Base-by-base conservation (phyloP, 2,888 invertebrate species). In the Meandrusa payeni region DNA sequence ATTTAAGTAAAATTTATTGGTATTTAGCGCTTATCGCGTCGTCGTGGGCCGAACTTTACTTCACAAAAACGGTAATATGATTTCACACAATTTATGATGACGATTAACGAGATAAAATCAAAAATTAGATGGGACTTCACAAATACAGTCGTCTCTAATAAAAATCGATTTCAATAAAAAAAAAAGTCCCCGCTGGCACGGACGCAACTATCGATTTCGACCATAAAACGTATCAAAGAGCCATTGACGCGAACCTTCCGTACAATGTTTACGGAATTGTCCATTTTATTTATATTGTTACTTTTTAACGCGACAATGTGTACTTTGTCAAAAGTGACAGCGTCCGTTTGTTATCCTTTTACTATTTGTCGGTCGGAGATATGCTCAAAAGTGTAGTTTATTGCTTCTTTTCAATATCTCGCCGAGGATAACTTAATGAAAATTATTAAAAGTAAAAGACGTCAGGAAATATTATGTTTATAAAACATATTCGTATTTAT, bases 81-180 rank as follows among this genome's bases (percentile, higher is more conserved):
- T 44, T 44, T 44, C 39, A 44, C 23, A 33, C 44, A 39, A 39
- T 44, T 44, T 44, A 44, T 44, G 44, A 39, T 39, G 44, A 44
- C 44, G 39, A 44, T 44, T 39, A 39, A 44, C 44, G 33, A 44
- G 39, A 44, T 44, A 44, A 32, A 39, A 44, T 39, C 39, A 12
- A 44, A 44, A 44, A 39, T 44, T 29, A 38, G 44, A 33, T 23
- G 44, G 37, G 11, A 9, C 42, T 29, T 37, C 42, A 43, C 38
- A 43, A 38, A 43, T 38, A 33, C 38, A 43, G 43, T 38, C 43
- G 38, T 38, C 9, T 33, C 23, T 39, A 33, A 39, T 39, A 44
- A 44, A 44, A 39, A 33, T 38, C 32, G 32, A 43, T 27, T 38
- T 42, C 42, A 42, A 31, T 42, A 42, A 42, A 34, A 41, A 42